phyloP scores from a whole-genome alignment of 2,888 invertebrate species.

The Zhuqinia jingwanae region DNA sequence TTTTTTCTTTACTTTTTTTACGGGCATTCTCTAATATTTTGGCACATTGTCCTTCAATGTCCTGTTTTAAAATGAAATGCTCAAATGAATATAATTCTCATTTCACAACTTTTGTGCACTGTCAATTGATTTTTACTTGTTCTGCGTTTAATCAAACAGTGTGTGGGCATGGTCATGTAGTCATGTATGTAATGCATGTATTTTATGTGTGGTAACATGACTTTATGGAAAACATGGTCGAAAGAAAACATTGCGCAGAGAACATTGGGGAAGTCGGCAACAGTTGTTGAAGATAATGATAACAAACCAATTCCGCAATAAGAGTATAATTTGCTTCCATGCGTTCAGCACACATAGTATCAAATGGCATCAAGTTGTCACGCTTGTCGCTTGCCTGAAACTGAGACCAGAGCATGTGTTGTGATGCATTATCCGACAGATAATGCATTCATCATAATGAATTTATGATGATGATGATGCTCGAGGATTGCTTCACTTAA shows the following conservation, averaged over 20 bases:
- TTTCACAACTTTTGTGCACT: neutral
- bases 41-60: neutral
- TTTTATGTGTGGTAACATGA: too few relatives aligned
- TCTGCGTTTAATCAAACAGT: neutral
- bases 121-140: neutral
- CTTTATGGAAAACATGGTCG: too few relatives aligned
- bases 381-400: neutral
- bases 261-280: too few relatives aligned
- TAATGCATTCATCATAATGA: neutral
- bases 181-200: too few relatives aligned
- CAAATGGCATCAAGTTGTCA: neutral
- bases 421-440: conserved; percentile 2
- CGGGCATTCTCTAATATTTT: neutral
- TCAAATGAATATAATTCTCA: too few relatives aligned
- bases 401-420: neutral
- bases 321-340: neutral
- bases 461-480: neutral
- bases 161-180: too few relatives aligned
- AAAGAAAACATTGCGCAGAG: too few relatives aligned
- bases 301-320: neutral
- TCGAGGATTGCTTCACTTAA: neutral
- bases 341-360: too few relatives aligned
- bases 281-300: neutral
- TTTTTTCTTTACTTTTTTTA: neutral
- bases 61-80: neutral